Conservation (phyloP, 2,888 invertebrate species). For the Xestoiulus laeticollis region DNA sequence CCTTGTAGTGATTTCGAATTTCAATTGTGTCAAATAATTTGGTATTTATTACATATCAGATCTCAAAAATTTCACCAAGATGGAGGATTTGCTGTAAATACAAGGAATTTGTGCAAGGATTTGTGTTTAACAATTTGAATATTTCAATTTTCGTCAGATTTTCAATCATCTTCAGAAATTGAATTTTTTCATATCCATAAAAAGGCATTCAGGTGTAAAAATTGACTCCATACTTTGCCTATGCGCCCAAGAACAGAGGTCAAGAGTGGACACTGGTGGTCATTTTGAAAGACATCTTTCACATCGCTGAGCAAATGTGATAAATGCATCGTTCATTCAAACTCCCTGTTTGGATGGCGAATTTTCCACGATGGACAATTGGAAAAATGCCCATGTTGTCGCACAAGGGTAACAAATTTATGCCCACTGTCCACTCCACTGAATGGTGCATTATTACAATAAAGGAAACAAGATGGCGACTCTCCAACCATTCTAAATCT, state of each 20-base stretch:
- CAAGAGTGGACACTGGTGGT: neutral
- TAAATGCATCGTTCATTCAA: neutral
- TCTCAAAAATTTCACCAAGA: too few species aligned
- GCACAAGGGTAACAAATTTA: neutral
- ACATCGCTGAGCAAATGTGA: conserved; percentile 7
- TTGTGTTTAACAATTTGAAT: too few species aligned
- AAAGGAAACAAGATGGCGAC: neutral
- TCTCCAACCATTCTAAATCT: neutral
- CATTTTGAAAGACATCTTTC: neutral
- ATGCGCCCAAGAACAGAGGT: neutral
- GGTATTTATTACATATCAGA: too few species aligned
- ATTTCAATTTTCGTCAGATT: too few species aligned
- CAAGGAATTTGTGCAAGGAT: too few species aligned
- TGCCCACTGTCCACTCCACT: conserved; percentile 12
- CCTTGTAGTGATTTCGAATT: too few species aligned
- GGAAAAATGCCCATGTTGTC: conserved; percentile 5
- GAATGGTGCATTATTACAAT: neutral
- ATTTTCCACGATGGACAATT: conserved; percentile 23
- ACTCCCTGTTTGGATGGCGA: neutral
- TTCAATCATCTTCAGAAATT: too few species aligned
- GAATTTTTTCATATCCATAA: too few species aligned
- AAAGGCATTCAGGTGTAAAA: too few species aligned
- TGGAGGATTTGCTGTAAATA: too few species aligned
- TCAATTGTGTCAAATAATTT: too few species aligned
- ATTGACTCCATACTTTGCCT: too few species aligned